phyloP scores from a whole-genome alignment of 2,113 vertebrate genomes.

The Gobiocypris rarus region DNA sequence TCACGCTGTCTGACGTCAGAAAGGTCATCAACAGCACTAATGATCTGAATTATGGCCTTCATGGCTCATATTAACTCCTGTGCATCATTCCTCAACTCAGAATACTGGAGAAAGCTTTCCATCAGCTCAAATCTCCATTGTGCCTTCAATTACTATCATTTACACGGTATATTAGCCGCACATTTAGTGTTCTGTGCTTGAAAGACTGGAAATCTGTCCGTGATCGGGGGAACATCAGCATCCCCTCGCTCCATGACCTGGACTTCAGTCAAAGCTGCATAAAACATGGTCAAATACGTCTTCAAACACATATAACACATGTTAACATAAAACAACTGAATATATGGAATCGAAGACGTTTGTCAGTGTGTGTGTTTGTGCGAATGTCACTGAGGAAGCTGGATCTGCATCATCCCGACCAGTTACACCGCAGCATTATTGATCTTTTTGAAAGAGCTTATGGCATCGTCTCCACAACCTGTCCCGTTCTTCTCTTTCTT shows the following conservation, averaged over 20 bases:
- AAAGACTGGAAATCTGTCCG: background rate
- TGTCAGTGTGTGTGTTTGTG: background rate
- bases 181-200: background rate
- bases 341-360: background rate
- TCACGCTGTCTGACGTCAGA: conserved; percentile 1
- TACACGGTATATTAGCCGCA: background rate
- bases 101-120: background rate
- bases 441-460: conserved; percentile 88
- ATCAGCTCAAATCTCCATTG: background rate
- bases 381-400: background rate
- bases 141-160: background rate
- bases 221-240: background rate
- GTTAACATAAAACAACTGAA: background rate
- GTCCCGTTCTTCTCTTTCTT: conserved; percentile 93
- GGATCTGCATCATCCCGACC: background rate
- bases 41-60: conserved; percentile 15
- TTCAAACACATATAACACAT: background rate
- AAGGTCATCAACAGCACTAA: conserved; percentile 5
- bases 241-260: background rate
- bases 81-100: background rate
- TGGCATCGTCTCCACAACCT: conserved; percentile 89
- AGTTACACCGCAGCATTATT: conserved; percentile 75
- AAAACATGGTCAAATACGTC: background rate
- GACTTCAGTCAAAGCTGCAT: background rate
- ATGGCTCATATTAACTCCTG: background rate